Percentiles rank a stretch among this genome's conserved stretches.
These are phyloP conservation scores for Dynastes tityus DNA, from an alignment of 2,888 invertebrate species.

Conservation along the genomic window DNA sequence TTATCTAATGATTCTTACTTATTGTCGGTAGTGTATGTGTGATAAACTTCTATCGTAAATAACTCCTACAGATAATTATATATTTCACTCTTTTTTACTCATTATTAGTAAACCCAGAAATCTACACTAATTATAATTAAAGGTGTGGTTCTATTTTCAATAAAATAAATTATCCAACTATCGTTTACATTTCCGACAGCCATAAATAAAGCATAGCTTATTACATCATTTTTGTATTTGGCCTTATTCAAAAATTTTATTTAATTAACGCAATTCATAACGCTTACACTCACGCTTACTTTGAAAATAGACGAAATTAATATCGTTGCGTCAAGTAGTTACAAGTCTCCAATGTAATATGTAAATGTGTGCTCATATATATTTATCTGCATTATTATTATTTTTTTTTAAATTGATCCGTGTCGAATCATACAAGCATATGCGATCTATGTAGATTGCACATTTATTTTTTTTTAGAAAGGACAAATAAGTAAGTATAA, in stretches of 20 bases:
- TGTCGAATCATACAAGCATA: background rate
- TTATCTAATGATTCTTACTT: too few species aligned
- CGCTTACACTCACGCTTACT: background rate
- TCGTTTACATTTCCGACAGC: too few species aligned
- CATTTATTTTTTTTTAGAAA: conserved; percentile 4
- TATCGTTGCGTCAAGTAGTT: background rate
- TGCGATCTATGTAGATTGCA: background rate
- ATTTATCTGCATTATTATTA: background rate
- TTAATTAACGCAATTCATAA: conserved; percentile 7
- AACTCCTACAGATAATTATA: too few species aligned
- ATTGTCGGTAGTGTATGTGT: too few species aligned
- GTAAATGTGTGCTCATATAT: background rate
- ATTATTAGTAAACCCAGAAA: too few species aligned
- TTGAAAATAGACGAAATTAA: background rate
- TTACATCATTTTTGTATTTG: too few species aligned
- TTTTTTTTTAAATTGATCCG: background rate
- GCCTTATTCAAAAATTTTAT: background rate
- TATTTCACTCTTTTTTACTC: too few species aligned
- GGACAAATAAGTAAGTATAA: conserved; percentile 1
- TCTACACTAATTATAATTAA: too few species aligned
- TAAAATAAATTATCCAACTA: too few species aligned
- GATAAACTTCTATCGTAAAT: too few species aligned
- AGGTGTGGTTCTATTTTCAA: too few species aligned
- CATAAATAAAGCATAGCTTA: too few species aligned
- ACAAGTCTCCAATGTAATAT: background rate